Evolutionary conservation across 2,113 vertebrate genomes (phyloP).

Genomic region (Sterna hirundo): DNA sequence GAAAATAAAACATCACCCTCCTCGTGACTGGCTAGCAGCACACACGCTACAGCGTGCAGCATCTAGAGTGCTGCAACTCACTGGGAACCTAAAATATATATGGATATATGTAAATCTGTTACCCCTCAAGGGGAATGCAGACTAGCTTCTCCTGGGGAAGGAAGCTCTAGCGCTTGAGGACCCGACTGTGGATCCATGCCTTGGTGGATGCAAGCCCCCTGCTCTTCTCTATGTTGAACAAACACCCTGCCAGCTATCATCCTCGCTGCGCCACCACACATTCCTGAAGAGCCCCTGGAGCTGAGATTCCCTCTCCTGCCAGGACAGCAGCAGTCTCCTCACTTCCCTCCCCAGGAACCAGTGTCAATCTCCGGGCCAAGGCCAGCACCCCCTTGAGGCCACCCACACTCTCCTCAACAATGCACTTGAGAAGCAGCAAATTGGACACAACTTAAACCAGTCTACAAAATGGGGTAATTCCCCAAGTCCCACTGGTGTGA

Average conservation of each 20-base stretch:
- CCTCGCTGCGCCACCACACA: not conserved
- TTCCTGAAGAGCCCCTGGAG: not conserved
- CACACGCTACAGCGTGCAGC: fast-evolving
- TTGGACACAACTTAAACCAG: not conserved
- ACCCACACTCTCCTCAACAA: not conserved
- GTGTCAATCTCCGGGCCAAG: not conserved
- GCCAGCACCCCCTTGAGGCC: not conserved
- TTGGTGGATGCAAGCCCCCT: not conserved
- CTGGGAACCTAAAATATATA: not conserved
- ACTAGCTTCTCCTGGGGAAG: not conserved
- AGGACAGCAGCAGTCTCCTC: not conserved
- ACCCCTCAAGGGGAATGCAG: not conserved
- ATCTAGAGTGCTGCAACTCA: not conserved
- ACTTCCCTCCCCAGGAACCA: not conserved
- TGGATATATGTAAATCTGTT: not conserved
- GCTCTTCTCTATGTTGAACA: not conserved
- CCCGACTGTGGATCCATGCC: not conserved
- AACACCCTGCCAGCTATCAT: not conserved
- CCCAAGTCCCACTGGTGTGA: not conserved
- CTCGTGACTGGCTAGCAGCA: not conserved
- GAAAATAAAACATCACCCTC: not conserved
- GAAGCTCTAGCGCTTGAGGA: not conserved
- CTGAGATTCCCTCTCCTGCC: not conserved
- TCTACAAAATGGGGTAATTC: not conserved
- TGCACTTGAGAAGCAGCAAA: not conserved